Conservation (phyloP, 2,888 invertebrate genomes). For the Selenia dentaria region DNA sequence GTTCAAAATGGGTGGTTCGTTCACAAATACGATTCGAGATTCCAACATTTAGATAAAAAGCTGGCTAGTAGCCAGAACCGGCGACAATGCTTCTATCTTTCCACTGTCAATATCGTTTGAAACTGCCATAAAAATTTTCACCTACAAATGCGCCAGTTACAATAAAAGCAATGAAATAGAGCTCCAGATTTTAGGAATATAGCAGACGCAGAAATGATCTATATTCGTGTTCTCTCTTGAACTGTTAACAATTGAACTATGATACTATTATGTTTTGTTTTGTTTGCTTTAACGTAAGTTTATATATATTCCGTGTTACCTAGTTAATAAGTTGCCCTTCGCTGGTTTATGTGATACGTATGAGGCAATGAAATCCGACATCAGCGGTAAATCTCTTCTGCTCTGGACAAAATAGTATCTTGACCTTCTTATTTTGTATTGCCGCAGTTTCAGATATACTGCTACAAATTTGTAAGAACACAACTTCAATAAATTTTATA, state of each 20-base stretch:
- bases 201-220: slow-evolving; percentile 23
- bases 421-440: no score
- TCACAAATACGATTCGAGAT: slow-evolving; percentile 21
- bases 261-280: no score
- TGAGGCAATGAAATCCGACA: no score
- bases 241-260: slow-evolving; percentile 6
- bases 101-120: slow-evolving; percentile 57
- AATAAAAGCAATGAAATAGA: slow-evolving; percentile 30
- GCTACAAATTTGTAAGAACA: no score
- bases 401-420: no score
- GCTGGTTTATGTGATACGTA: no score
- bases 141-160: slow-evolving; percentile 32
- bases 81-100: slow-evolving; percentile 60
- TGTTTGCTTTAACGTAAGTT: no score
- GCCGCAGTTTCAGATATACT: no score
- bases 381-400: no score
- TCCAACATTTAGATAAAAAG: slow-evolving; percentile 40
- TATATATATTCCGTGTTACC: no score
- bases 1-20: slow-evolving; percentile 23
- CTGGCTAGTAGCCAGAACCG: slow-evolving; percentile 59
- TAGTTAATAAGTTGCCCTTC: no score
- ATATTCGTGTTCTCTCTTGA: slow-evolving; percentile 6
- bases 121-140: slow-evolving; percentile 42
- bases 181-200: slow-evolving; percentile 24
- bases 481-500: no score